These are phyloP conservation scores for Myotis planiceps DNA, from an alignment of 2,797 vertebrate species.

Conservation along the genomic window DNA sequence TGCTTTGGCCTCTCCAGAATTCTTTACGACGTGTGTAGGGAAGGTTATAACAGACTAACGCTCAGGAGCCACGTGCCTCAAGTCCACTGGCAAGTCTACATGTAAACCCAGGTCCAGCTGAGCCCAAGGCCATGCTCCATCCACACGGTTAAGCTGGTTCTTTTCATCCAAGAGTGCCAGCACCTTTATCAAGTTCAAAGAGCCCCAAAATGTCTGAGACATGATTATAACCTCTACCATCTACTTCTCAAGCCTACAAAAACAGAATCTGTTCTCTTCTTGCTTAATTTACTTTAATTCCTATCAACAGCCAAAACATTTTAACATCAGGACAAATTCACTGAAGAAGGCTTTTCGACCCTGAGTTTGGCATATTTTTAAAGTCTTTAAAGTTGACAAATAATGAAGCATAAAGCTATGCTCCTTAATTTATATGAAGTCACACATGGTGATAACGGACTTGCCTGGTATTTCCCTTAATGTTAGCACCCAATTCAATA, in stretches of 20 bases:
- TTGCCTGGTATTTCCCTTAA: background rate
- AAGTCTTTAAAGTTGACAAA: slow-evolving; percentile 43
- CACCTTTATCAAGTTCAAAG: background rate
- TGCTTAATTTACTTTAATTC: background rate
- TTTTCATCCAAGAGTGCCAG: background rate
- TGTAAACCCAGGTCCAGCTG: background rate
- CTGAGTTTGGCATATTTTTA: background rate
- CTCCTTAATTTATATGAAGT: background rate
- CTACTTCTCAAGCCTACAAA: background rate
- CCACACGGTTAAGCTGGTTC: background rate
- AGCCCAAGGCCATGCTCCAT: background rate
- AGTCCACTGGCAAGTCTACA: background rate
- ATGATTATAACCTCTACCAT: background rate
- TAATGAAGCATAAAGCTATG: background rate
- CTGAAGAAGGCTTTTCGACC: background rate
- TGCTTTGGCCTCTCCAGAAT: background rate
- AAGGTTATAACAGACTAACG: background rate
- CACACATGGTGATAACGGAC: background rate
- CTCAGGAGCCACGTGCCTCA: background rate
- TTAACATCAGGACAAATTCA: background rate
- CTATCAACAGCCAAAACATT: background rate
- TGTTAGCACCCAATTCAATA: background rate
- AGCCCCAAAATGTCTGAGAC: background rate
- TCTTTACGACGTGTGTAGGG: slow-evolving; percentile 27
- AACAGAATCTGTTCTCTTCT: background rate